Base-by-base conservation (phyloP, 1,140 invertebrate genomes). In the Periplaneta americana region DNA sequence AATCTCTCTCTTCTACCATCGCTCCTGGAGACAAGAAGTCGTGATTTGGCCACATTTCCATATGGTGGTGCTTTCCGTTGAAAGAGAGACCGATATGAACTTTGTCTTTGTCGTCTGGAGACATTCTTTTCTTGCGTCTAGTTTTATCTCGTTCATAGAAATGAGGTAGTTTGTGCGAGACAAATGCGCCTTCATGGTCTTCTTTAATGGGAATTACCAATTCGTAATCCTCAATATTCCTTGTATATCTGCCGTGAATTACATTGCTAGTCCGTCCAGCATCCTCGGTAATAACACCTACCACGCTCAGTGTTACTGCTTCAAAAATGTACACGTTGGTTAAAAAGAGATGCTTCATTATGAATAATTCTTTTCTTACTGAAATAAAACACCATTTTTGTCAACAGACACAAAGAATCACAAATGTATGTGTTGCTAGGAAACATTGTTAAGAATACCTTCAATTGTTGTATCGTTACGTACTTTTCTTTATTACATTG, bases 11-110 rank as follows among this genome's bases (percentile, higher is more conserved):
- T 87, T 89, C 88, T 32, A 89, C 82, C 17, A 89, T 85, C 34
- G 88, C 83, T 1, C 85, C 84, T 1, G 88, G 87, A 34, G 85
- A 83, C 36, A 87, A 39, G 34, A 89, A 84, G 37, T 83, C 82
- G 32, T 83, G 79, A 82, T 87, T 89, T 22, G 87, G 84, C 36
- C 83, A 79, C 35, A 88, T 33, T 83, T 90, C 88, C 36, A 92
- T 82, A 80, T 90, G 88, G 79, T 91, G 86, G 34, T 89, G 85
- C 76, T 86, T 84, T 18, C 87, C 88, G 76, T 88, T 85, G 36
- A 91, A 85, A 9, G 86, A 84, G 37, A 92, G 84, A 78, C 89
- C 86, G 84, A 92, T 90, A 85, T 91, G 90, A 33, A 92, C 82
- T 78, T 87, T 86, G 81, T 88, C 83, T 57, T 83, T 82, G 76